These are phyloP conservation scores for Microplitis deprimator DNA, from an alignment of 2,888 invertebrate genomes.

Conservation along the genomic window DNA sequence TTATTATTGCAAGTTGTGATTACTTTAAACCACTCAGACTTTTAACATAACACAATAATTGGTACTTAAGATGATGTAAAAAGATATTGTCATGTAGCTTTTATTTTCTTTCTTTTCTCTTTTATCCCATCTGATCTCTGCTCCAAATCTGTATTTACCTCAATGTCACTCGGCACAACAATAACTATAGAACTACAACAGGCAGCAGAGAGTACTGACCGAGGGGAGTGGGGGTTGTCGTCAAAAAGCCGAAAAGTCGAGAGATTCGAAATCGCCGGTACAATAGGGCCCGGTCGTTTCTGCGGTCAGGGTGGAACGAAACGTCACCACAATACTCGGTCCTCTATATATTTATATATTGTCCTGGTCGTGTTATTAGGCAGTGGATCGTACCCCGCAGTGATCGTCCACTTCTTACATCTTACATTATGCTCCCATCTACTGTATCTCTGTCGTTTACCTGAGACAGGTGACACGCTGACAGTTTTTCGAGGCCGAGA, in stretches of 20 bases:
- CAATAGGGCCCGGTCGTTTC: conserved; percentile 43
- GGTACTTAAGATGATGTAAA: not conserved
- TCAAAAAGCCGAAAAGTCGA: conserved; percentile 26
- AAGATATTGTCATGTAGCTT: not conserved
- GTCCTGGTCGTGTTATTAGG: conserved; percentile 44
- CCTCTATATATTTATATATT: conserved; percentile 10
- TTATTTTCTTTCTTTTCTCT: not conserved
- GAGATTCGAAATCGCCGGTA: conserved; percentile 23
- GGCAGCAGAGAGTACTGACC: not conserved
- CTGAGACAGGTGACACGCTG: conserved; percentile 54
- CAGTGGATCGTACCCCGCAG: conserved; percentile 44
- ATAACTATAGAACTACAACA: not conserved
- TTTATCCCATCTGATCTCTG: not conserved
- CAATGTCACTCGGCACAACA: conserved; percentile 28
- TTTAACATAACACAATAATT: conserved; percentile 1
- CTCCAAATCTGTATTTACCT: conserved; percentile 35
- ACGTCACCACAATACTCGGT: conserved; percentile 50
- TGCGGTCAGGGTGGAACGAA: conserved; percentile 47
- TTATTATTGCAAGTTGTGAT: not conserved
- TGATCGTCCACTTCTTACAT: conserved; percentile 15
- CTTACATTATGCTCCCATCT: not conserved
- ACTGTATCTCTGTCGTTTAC: conserved; percentile 40
- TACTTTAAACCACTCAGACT: not conserved
- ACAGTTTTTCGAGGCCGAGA: conserved; percentile 47
- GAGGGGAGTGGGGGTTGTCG: not conserved